A percentile compares a stretch with the other conserved stretches of the same genome.
These are phyloP conservation scores for Cynaeus angustus DNA, from an alignment of 2,888 invertebrate species.

Conservation along the genomic window DNA sequence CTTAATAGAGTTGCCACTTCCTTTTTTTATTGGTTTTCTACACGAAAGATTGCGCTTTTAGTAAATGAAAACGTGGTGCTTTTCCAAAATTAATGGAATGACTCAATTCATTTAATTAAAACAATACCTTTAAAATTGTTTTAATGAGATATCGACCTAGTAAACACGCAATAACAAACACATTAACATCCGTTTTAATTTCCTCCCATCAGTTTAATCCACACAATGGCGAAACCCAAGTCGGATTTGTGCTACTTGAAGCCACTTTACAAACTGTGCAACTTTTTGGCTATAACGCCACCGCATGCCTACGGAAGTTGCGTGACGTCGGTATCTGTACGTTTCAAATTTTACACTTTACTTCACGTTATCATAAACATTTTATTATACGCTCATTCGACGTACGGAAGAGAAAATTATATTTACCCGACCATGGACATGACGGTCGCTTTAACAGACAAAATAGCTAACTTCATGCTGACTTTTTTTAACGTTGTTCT, in stretches of 20 bases:
- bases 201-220: no score
- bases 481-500: slow-evolving; percentile 17
- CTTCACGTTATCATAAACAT: slow-evolving; percentile 12
- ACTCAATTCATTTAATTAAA: slow-evolving; percentile 3
- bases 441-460: slow-evolving; percentile 33
- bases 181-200: slow-evolving; percentile 1
- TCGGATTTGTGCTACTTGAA: slow-evolving; percentile 9
- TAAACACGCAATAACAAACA: slow-evolving; percentile 1
- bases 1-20: no score
- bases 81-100: neutral
- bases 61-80: no score
- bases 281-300: slow-evolving; percentile 23
- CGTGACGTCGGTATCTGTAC: slow-evolving; percentile 5
- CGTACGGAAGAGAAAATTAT: slow-evolving; percentile 27
- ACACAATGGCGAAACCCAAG: slow-evolving; percentile 12
- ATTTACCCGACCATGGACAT: slow-evolving; percentile 17
- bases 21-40: no score
- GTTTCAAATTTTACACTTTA: slow-evolving; percentile 30
- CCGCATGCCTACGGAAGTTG: slow-evolving; percentile 10
- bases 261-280: slow-evolving; percentile 31
- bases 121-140: neutral
- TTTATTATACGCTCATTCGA: slow-evolving; percentile 10
- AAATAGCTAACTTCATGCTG: slow-evolving; percentile 30
- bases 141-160: neutral
- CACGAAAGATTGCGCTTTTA: no score